Base-by-base conservation (phyloP, 2,113 vertebrate genomes). In the Enhydra lutris region DNA sequence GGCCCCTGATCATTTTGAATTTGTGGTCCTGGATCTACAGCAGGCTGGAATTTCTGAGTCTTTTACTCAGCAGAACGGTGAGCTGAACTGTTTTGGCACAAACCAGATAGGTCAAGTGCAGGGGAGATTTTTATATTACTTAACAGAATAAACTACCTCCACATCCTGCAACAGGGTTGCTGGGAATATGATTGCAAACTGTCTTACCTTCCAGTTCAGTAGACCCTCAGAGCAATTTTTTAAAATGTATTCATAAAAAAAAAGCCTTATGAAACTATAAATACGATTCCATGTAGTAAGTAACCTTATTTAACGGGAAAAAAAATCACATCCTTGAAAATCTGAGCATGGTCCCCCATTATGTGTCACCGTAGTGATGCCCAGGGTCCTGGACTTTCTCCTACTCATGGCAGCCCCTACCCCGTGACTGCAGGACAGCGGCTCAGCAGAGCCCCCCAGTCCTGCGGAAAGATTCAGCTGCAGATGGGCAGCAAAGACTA, bases 401-500 rank as follows among this genome's bases (percentile, higher is more conserved):
- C 11, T 34, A 20, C 45, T 18, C 59, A 11, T 7, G 9, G 39
- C 0, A 31, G 0, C 7, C 57, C 0, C 9, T 39, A 17, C 6
- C 57, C 21, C 3, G 0, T 7, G 71, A 6, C 55, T 18, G 0
- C 24, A 47, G 65, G 52, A 17, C 15, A 29, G 34, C 20, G 13
- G 2, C 18, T 1, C 23, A 57, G 47, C 63, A 71, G n/a, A n/a
- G 45, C 3, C 24, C 61, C 57, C 55, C 26, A 5, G 4, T 3
- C 69, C 52, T 47, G 39, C 4, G 42, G 79, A 29, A 67, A 36
- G 86, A 71, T n/a, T 52, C 83, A 59, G 79, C 36, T 50, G 61
- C 45, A 52, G 17, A n/a, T 1, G 23, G 76, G 45, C 78, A 65
- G 94, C 88, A 55, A 26, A 94, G 59, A 82, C 63, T 76, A 96